Evolutionary conservation across 2,888 invertebrate genomes (phyloP).

Genomic region (Drosophila kambysellisi): DNA sequence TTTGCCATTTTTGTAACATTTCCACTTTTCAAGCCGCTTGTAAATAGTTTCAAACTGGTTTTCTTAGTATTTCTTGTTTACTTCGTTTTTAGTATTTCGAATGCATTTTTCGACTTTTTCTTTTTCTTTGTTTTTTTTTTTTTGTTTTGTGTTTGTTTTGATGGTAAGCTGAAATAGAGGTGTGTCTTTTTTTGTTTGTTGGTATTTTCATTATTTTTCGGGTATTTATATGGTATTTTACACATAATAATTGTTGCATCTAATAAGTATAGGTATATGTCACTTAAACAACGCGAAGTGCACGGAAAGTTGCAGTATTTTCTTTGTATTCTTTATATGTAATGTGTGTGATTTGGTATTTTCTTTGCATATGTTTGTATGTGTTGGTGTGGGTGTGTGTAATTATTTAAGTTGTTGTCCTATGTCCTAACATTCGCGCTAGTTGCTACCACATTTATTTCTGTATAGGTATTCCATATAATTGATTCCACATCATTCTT

Average conservation of each 20-base stretch:
- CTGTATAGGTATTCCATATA: conserved; percentile 33
- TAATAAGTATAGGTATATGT: conserved; percentile 33
- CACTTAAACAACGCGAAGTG: conserved; percentile 53
- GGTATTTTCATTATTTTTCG: conserved; percentile 6
- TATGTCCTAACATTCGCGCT: conserved; percentile 24
- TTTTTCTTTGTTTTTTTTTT: not conserved
- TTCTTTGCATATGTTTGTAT: conserved; percentile 7
- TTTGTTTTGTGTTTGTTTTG: not conserved
- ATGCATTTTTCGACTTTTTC: conserved; percentile 9
- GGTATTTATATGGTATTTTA: conserved; percentile 40
- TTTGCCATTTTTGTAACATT: conserved; percentile 5
- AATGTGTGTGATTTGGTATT: conserved; percentile 13
- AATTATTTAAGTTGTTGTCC: conserved; percentile 23
- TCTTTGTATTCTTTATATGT: not conserved
- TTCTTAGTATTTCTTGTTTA: conserved; percentile 25
- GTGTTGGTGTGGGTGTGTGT: conserved; percentile 21
- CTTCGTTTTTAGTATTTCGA: conserved; percentile 20
- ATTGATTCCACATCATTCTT: conserved; percentile 32
- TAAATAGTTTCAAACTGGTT: conserved; percentile 61
- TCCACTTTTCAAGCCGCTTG: conserved; percentile 36
- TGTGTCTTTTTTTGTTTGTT: conserved; percentile 12
- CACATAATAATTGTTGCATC: conserved; percentile 44
- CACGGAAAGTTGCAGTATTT: conserved; percentile 44
- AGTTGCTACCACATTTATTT: conserved; percentile 19
- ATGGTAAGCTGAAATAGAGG: conserved; percentile 22